Base-by-base conservation (phyloP, 1,140 invertebrate species). In the Campoletis sonorensis region DNA sequence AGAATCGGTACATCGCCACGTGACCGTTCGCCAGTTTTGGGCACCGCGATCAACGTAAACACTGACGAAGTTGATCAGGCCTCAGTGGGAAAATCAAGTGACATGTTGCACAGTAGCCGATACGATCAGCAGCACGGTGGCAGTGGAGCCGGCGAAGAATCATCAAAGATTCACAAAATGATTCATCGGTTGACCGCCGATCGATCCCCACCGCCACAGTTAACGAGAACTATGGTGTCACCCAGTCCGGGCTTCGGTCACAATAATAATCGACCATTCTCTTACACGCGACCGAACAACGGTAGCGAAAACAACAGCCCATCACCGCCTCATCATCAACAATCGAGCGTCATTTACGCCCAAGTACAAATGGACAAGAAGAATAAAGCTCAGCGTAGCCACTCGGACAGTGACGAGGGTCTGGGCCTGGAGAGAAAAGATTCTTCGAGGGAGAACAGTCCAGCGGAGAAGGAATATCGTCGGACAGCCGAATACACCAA, bases 391-490 rank as follows among this genome's bases (percentile, higher is more conserved):
- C 86, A 93, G 88, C 87, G 92, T 81, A 91, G 92, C 85, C 85
- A 94, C 82, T 95, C 94, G 26, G 95, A 96, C 88, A 96, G 96
- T 88, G 95, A 96, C 84, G 95, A 96, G 88, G 95, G 95, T 0
- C 87, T 96, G 0, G 95, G 95, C 11, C 93, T 95, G 37, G 95
- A 96, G 85, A 93, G 93, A 23, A 92, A 93, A 72, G 90, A 91
- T 23, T 92, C 91, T 0, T 91, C 91, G 0, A 84, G 90, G 0
- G 91, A 92, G 70, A 92, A 91, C 67, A 92, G 91, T 51, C 91
- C 91, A 0, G 90, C 90, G 0, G 91, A 92, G 49, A 92, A 91
- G 54, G 90, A 92, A 23, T 90, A 90, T 27, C 87, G 86, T 0
- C 79, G 89, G 1, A 78, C 87, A 0, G 72, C 87, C 13, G 88